Percentiles rank a stretch among this genome's conserved stretches.
phyloP scores from a whole-genome alignment of 2,888 invertebrate species.

The Dryobota labecula region DNA sequence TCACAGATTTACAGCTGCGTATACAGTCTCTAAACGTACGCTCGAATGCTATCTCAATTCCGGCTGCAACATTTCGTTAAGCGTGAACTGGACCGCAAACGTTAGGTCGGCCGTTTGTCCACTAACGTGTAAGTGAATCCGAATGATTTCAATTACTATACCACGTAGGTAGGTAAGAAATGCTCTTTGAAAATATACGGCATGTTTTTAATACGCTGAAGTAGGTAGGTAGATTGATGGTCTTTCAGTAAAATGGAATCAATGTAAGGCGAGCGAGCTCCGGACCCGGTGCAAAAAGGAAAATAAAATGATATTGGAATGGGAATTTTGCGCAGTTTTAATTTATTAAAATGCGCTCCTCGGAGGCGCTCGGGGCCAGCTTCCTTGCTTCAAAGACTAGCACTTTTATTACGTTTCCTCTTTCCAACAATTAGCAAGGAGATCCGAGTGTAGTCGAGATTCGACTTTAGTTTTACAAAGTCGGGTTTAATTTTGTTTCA shows the following conservation, averaged over 20 bases:
- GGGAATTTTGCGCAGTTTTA: constrained; percentile 88
- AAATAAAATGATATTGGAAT: constrained; percentile 87
- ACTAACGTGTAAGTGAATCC: constrained; percentile 65
- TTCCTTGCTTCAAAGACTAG: constrained; percentile 88
- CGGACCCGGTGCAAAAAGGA: constrained; percentile 76
- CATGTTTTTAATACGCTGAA: constrained; percentile 73
- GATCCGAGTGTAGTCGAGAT: constrained; percentile 82
- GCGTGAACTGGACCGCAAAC: constrained; percentile 68
- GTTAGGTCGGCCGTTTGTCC: constrained; percentile 61
- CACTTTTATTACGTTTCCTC: constrained; percentile 88
- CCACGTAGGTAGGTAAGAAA: constrained; percentile 42
- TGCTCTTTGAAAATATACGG: constrained; percentile 66
- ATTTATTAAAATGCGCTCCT: constrained; percentile 89
- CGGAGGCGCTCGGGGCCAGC: constrained; percentile 79
- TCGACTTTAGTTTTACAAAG: constrained; percentile 83
- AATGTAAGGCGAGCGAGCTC: constrained; percentile 78
- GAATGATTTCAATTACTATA: constrained; percentile 68
- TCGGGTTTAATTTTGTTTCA: constrained; percentile 84
- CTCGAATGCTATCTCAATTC: constrained; percentile 66
- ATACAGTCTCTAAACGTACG: constrained; percentile 55
- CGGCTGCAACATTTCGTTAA: constrained; percentile 63
- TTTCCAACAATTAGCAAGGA: constrained; percentile 87
- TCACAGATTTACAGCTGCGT: constrained; percentile 53
- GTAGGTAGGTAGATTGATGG: constrained; percentile 77
- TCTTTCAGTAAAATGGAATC: constrained; percentile 78